A percentile compares a stretch with the other conserved stretches of the same genome.
phyloP scores from a whole-genome alignment of 2,888 invertebrate species.

The Apamea anceps region DNA sequence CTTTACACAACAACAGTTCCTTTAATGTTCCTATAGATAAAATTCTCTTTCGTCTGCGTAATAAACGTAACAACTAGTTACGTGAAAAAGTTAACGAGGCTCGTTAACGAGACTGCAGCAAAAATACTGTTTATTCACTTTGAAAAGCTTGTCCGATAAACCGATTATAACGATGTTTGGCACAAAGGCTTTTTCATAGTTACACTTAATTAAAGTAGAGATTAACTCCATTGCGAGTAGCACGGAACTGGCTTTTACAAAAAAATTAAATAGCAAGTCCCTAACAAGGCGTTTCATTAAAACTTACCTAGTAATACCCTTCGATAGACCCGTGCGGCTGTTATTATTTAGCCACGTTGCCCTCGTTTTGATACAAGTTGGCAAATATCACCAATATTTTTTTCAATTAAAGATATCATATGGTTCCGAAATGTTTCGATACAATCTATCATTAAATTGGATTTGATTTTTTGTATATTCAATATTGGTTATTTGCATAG shows the following conservation, averaged over 20 bases:
- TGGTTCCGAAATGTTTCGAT: background rate
- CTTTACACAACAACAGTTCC: background rate
- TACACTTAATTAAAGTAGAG: conserved; percentile 65
- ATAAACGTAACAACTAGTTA: conserved; percentile 34
- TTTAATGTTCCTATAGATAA: background rate
- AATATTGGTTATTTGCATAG: background rate
- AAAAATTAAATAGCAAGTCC: no score
- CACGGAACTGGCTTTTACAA: background rate
- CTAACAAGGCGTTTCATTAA: no score
- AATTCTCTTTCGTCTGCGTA: background rate
- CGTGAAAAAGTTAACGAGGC: conserved; percentile 49
- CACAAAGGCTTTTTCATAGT: conserved; percentile 69
- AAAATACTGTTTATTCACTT: conserved; percentile 66
- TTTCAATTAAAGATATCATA: background rate
- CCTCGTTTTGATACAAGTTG: conserved; percentile 1
- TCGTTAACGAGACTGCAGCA: conserved; percentile 65
- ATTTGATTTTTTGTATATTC: background rate
- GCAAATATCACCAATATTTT: no score
- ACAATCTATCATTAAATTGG: background rate
- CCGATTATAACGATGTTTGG: conserved; percentile 73
- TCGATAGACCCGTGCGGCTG: background rate
- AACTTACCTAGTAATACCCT: background rate
- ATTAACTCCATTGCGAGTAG: conserved; percentile 51
- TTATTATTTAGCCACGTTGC: background rate
- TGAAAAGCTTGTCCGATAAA: conserved; percentile 74